A percentile compares a stretch with the other conserved stretches of the same genome.
Evolutionary conservation across 2,888 invertebrate species (phyloP).

Genomic region (Gymnosoma rotundatum): DNA sequence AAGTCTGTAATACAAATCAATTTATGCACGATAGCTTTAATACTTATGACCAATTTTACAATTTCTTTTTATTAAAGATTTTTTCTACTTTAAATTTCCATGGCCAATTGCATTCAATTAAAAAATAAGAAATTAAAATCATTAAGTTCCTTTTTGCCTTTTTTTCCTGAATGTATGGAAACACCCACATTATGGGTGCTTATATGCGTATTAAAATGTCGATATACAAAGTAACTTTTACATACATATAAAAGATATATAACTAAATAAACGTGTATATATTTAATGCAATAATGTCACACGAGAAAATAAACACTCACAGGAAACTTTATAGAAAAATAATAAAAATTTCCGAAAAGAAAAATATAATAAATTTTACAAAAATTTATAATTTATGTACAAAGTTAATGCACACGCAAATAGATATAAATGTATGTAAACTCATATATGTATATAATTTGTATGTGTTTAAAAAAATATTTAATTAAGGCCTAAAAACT

Average conservation of each 20-base stretch:
- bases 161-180: background rate
- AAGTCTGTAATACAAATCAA: no score
- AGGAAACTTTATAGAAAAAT: slow-evolving; percentile 61
- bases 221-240: background rate
- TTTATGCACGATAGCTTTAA: no score
- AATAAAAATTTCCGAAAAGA: slow-evolving; percentile 33
- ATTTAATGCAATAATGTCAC: slow-evolving; percentile 43
- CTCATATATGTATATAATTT: background rate
- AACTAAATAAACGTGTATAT: slow-evolving; percentile 2
- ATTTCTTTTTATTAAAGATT: no score
- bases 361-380: slow-evolving; percentile 45
- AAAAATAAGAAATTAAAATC: no score
- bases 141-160: background rate
- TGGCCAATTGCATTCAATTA: no score
- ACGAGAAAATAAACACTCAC: slow-evolving; percentile 46
- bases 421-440: background rate
- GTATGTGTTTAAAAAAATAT: slow-evolving; percentile 24
- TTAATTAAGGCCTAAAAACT: slow-evolving; percentile 56
- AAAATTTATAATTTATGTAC: slow-evolving; percentile 67
- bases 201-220: background rate
- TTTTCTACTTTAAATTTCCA: no score
- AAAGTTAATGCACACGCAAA: slow-evolving; percentile 56
- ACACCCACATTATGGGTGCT: slow-evolving; percentile 13
- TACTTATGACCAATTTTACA: no score
- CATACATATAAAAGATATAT: background rate